Conservation (phyloP, 1,140 invertebrate species). For the Papilio glaucus region DNA sequence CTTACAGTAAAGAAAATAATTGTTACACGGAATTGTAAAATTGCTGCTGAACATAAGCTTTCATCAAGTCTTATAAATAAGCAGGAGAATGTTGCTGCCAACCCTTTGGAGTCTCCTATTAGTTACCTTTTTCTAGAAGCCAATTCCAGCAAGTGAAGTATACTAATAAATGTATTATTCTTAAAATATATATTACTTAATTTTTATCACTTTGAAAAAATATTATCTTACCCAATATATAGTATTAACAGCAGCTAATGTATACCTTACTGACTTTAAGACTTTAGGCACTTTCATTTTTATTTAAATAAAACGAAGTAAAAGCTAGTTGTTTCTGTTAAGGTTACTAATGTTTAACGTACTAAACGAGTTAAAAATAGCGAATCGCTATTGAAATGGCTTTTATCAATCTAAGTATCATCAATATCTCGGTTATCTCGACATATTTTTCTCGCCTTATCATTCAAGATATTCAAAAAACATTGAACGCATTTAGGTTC, state of each 20-base stretch:
- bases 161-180: no score
- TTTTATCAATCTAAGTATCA: conserved; percentile 63
- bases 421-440: conserved; percentile 76
- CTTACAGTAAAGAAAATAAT: no score
- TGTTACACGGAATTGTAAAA: neutral
- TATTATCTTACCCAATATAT: conserved; percentile 67
- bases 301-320: conserved; percentile 29
- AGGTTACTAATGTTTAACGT: conserved; percentile 41
- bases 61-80: no score
- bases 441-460: conserved; percentile 67
- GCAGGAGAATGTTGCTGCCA: no score
- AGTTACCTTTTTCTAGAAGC: no score
- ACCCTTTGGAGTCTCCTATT: no score
- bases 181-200: no score
- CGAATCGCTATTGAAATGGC: conserved; percentile 53
- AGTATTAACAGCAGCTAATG: conserved; percentile 62
- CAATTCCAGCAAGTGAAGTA: no score
- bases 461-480: conserved; percentile 32
- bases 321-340: neutral
- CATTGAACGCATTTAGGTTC: conserved; percentile 21
- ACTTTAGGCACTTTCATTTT: conserved; percentile 62
- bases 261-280: conserved; percentile 71
- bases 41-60: no score
- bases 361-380: conserved; percentile 54
- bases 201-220: no score